Evolutionary conservation across 2,797 vertebrate genomes (phyloP).

Genomic region (Onychomys arenicola): DNA sequence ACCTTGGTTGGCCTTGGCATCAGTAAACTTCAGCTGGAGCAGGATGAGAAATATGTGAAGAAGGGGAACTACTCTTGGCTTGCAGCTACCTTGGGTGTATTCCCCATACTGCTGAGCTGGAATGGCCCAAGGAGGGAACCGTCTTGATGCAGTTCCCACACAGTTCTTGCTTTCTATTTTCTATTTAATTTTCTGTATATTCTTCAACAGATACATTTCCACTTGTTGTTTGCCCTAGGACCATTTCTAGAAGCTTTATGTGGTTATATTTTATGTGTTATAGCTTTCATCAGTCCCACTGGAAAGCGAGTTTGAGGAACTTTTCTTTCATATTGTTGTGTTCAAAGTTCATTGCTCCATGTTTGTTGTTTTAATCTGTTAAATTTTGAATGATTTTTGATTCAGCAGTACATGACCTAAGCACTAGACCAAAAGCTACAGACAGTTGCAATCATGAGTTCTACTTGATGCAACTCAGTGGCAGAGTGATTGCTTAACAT

Average conservation of each 20-base stretch:
- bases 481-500: background rate
- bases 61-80: background rate
- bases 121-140: background rate
- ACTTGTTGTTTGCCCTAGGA: background rate
- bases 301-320: background rate
- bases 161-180: background rate
- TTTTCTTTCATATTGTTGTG: background rate
- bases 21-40: background rate
- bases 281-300: background rate
- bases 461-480: background rate
- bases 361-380: conserved; percentile 50
- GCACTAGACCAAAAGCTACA: background rate
- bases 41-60: background rate
- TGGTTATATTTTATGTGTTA: background rate
- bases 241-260: background rate
- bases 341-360: background rate
- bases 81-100: background rate
- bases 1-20: background rate
- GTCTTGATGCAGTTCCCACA: background rate
- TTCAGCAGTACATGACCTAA: background rate
- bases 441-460: background rate
- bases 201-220: background rate
- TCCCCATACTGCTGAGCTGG: background rate
- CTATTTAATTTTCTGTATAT: background rate
- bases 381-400: conserved; percentile 24